Base-by-base conservation (phyloP, 2,888 invertebrate genomes). In the Brachyptera risi region DNA sequence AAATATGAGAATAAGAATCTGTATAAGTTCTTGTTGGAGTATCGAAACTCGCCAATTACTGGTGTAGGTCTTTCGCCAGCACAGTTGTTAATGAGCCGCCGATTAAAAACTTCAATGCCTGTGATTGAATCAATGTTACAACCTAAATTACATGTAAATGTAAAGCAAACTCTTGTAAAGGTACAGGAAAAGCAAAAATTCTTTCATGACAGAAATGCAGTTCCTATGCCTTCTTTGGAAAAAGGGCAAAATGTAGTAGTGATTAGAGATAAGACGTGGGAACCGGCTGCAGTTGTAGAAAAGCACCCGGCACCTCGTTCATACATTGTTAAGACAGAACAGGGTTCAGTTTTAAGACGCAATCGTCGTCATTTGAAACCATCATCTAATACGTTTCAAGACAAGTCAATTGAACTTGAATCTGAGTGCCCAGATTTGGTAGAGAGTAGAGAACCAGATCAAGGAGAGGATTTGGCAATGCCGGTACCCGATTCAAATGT, bases 291-390 rank as follows among this genome's bases (percentile, higher is more conserved):
- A 15, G 50, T 50, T 3, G 26, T n/a, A 15, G 50, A 11, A 13
- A 11, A 26, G 50, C 24, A 27, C 26, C 26, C 3, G 11, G 27
- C 50, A 26, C 50, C 50, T 3, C 11, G 50, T n/a, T 51, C 51
- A 15, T 51, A 51, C 31, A 26, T 51, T n/a, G 51, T 51, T n/a
- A 27, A 27, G 17, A 31, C 27, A 7, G 51, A 51, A 35, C 27
- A 27, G 3, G 51, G 51, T 31, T 31, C 27, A 31, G 31, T 31
- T n/a, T 31, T 31, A 7, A 27, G 51, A 31, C n/a, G 51, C 4
- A 51, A 51, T 17, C 51, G 51, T 3, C 3, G 44, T n/a, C 11
- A 19, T 11, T 19, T 44, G 15, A 44, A 44, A 44, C n/a, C 17
- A 44, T 44, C 44, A 15, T 11, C 11, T n/a, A 44, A 44, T 15